Percentiles rank a stretch among this genome's conserved stretches.
Evolutionary conservation across 2,797 vertebrate species (phyloP).

Genomic region (Melanotaenia pygmaea): DNA sequence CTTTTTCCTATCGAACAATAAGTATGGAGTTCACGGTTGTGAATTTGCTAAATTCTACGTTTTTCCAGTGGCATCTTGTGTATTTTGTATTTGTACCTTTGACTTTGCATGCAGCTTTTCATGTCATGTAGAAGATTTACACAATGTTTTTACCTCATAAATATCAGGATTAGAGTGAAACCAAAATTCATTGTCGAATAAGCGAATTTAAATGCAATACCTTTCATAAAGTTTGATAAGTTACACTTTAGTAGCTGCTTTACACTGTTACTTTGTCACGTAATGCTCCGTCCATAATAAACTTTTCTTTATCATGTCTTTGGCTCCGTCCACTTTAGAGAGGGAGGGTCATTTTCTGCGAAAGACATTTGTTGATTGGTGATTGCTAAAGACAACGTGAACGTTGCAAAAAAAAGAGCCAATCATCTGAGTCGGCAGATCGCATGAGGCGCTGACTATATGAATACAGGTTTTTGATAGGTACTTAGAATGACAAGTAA

Average conservation of each 20-base stretch:
- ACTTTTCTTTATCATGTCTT: too few species aligned
- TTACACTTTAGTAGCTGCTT: background rate
- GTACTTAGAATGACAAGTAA: slow-evolving; percentile 25
- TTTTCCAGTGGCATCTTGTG: too few species aligned
- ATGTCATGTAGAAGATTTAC: too few species aligned
- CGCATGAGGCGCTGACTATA: slow-evolving; percentile 38
- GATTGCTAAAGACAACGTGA: slow-evolving; percentile 4
- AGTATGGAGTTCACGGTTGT: too few species aligned
- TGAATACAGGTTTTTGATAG: slow-evolving; percentile 56
- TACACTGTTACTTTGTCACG: background rate
- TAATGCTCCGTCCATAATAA: too few species aligned
- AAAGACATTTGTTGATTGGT: slow-evolving; percentile 44
- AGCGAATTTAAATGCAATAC: too few species aligned
- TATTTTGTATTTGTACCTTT: background rate
- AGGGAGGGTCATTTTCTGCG: background rate
- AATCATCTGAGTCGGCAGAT: slow-evolving; percentile 50
- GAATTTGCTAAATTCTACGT: too few species aligned
- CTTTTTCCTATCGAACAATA: too few species aligned
- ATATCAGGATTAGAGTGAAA: background rate
- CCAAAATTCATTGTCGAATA: background rate
- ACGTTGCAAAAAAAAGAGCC: slow-evolving; percentile 79
- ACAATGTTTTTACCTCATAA: too few species aligned
- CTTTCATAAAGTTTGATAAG: too few species aligned
- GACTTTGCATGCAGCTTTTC: too few species aligned
- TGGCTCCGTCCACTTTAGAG: background rate